phyloP scores from a whole-genome alignment of 2,797 vertebrate species.

The Sciurus carolinensis region DNA sequence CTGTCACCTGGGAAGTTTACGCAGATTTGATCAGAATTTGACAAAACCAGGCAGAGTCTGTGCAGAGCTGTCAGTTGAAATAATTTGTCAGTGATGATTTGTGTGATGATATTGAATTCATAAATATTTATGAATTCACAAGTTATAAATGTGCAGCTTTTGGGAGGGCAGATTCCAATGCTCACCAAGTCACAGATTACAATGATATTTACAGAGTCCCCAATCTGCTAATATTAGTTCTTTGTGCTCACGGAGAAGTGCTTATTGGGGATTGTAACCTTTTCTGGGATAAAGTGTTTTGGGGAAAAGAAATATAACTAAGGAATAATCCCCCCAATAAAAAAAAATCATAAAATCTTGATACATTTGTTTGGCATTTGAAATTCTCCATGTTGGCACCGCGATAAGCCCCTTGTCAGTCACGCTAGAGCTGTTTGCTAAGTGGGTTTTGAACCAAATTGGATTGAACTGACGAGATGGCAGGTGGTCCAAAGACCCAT shows the following conservation, averaged over 20 bases:
- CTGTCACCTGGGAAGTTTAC: constrained; percentile 73
- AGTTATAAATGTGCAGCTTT: constrained; percentile 86
- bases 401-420: background rate
- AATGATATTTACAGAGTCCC: constrained; percentile 87
- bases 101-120: too few species aligned
- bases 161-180: constrained; percentile 70
- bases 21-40: constrained; percentile 83
- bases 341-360: background rate
- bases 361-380: accelerated
- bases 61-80: constrained; percentile 85
- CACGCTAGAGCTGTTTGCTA: background rate
- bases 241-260: constrained; percentile 78
- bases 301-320: background rate
- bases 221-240: constrained; percentile 86
- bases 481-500: too few species aligned
- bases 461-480: background rate
- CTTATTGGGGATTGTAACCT: constrained; percentile 73
- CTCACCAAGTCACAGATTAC: constrained; percentile 85
- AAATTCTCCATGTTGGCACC: background rate
- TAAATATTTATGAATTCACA: constrained; percentile 84
- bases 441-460: background rate
- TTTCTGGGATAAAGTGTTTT: constrained; percentile 32
- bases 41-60: constrained; percentile 79
- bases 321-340: background rate
- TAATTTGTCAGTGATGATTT: constrained; percentile 83